Evolutionary conservation across 2,888 invertebrate genomes (phyloP).

Genomic region (Athetis lepigone): DNA sequence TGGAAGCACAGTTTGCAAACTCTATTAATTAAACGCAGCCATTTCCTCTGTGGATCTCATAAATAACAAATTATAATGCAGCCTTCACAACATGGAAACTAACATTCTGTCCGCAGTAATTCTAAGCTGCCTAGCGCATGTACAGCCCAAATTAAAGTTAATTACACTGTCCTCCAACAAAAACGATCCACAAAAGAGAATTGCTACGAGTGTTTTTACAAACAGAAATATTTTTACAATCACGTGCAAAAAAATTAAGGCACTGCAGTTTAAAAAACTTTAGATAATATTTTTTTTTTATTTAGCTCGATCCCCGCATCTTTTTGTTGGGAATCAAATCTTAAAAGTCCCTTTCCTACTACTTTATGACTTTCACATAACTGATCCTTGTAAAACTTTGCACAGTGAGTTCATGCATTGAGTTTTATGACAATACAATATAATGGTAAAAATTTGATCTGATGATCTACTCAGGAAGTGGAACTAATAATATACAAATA

Average conservation of each 20-base stretch:
- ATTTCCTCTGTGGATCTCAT: conserved; percentile 46
- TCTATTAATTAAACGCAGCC: conserved; percentile 49
- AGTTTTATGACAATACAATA: too few relatives aligned
- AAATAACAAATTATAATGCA: conserved; percentile 60
- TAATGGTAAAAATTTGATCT: too few relatives aligned
- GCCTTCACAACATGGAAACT: conserved; percentile 44
- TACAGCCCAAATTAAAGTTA: conserved; percentile 47
- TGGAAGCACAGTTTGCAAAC: conserved; percentile 34
- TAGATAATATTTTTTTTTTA: too few relatives aligned
- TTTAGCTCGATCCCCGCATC: too few relatives aligned
- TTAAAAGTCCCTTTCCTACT: too few relatives aligned
- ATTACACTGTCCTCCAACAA: conserved; percentile 50
- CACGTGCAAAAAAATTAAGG: conserved; percentile 5
- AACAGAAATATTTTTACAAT: conserved; percentile 30
- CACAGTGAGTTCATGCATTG: too few relatives aligned
- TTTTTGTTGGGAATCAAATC: too few relatives aligned
- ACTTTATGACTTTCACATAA: too few relatives aligned
- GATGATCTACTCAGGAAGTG: too few relatives aligned
- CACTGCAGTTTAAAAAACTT: too few relatives aligned
- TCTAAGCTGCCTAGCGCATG: conserved; percentile 52
- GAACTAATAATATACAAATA: too few relatives aligned
- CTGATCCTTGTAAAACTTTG: too few relatives aligned
- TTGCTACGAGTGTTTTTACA: conserved; percentile 30
- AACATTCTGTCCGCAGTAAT: conserved; percentile 40
- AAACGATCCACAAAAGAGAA: conserved; percentile 38